Evolutionary conservation across 2,888 invertebrate genomes (phyloP).

Genomic region (Drosophila cognata): DNA sequence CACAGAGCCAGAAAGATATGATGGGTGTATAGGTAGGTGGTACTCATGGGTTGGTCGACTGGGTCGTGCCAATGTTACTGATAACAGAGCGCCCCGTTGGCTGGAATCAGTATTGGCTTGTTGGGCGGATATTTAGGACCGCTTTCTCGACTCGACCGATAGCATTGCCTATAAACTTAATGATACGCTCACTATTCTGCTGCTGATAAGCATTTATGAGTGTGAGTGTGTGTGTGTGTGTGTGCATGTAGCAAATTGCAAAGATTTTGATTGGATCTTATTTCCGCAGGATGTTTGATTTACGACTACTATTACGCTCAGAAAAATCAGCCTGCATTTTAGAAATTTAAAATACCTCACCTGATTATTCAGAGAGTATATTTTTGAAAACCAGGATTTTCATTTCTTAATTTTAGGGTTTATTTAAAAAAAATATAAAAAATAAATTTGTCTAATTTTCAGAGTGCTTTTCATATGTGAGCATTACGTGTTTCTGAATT

Average conservation of each 20-base stretch:
- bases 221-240: not conserved
- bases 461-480: not conserved
- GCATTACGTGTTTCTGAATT: not conserved
- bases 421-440: not conserved
- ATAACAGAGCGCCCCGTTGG: conserved; percentile 58
- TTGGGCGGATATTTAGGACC: conserved; percentile 1
- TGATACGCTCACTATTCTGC: conserved; percentile 13
- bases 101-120: conserved; percentile 15
- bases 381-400: not conserved
- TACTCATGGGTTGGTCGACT: conserved; percentile 35
- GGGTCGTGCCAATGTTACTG: conserved; percentile 47
- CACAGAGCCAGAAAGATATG: conserved; percentile 25
- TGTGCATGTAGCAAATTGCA: not conserved
- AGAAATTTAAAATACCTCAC: not conserved
- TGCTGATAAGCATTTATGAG: conserved; percentile 32
- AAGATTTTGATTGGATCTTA: not conserved
- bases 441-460: not conserved
- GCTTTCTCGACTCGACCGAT: conserved; percentile 27
- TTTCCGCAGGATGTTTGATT: conserved; percentile 48
- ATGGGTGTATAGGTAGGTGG: not conserved
- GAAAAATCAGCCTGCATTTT: not conserved
- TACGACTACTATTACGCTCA: not conserved
- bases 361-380: not conserved
- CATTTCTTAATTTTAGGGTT: not conserved
- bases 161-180: conserved; percentile 37